Evolutionary conservation across 2,113 vertebrate species (phyloP).

Genomic region (Heteronetta atricapilla): DNA sequence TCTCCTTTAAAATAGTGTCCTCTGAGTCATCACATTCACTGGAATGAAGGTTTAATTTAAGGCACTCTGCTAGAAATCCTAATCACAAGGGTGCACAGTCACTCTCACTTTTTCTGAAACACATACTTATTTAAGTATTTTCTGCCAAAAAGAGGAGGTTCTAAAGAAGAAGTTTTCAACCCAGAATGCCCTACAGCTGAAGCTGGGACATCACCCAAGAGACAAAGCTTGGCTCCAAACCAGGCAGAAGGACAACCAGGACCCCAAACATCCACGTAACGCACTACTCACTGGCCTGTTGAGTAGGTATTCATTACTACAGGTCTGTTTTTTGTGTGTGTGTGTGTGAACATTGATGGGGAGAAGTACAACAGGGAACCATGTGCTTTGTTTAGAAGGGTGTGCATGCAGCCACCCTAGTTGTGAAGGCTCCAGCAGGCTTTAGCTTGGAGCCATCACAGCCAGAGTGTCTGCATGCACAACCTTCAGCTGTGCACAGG

Average conservation of each 20-base stretch:
- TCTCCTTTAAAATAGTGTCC: background rate
- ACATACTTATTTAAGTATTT: background rate
- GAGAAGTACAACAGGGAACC: background rate
- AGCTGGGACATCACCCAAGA: background rate
- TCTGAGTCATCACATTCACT: background rate
- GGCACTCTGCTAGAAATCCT: background rate
- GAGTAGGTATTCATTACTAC: background rate
- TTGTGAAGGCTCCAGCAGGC: background rate
- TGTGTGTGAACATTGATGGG: background rate
- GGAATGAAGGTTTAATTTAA: background rate
- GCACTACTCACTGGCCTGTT: background rate
- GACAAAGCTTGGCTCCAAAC: background rate
- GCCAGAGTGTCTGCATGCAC: too few relatives aligned
- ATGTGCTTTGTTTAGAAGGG: background rate
- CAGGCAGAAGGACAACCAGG: background rate
- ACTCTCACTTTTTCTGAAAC: constrained; percentile 1
- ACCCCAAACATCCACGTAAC: background rate
- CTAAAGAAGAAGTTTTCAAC: background rate
- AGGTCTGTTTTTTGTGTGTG: too few relatives aligned
- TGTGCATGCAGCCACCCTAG: background rate
- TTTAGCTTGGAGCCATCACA: background rate
- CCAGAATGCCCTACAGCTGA: background rate
- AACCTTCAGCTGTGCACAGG: background rate
- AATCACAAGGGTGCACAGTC: background rate
- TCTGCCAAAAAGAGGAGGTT: background rate